Base-by-base conservation (phyloP, 1,140 invertebrate genomes). In the Bicyclus anynana region DNA sequence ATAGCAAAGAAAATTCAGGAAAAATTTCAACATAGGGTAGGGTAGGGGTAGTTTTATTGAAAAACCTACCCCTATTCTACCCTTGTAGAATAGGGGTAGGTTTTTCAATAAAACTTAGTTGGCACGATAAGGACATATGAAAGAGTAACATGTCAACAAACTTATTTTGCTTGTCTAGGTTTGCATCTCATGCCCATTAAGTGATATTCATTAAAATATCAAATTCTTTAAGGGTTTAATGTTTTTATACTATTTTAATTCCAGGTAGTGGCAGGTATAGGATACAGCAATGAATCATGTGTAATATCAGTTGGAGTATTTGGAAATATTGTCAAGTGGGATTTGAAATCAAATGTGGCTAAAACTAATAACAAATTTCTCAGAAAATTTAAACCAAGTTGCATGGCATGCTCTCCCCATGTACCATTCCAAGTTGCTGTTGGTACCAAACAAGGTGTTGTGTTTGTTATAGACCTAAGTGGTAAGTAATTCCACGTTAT, bases 311-410 rank as follows among this genome's bases (percentile, higher is more conserved):
- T 93, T 10, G 92, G 91, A 59, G 83, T 89, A 62, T 79, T 85
- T 60, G 93, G 93, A 10, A 80, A 74, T 57, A 69, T 95, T 40
- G 85, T 93, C 0, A 88, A 91, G 50, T 95, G 94, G 94, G 91
- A 93, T 65, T 65, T 92, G 2, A 74, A 74, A 12, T 90, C 89
- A 27, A 91, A 94, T 79, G 83, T 89, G 27, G 80, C 84, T 12
- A 86, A 71, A 16, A 57, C 61, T 5, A 79, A 88, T 50, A 72
- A 70, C 35, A 68, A 72, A 42, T 67, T 89, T 23, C 69, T 93
- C 35, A 87, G 90, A 51, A 88, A 79, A 73, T 72, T 90, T 66
- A 91, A 84, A 79, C 82, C 90, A 40, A 87, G 87, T 50, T 92
- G 89, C 76, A 64, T 93, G 52, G 75, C 91, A 10, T 92, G 91